Evolutionary conservation across 2,113 vertebrate species (phyloP).

Genomic region (human): DNA sequence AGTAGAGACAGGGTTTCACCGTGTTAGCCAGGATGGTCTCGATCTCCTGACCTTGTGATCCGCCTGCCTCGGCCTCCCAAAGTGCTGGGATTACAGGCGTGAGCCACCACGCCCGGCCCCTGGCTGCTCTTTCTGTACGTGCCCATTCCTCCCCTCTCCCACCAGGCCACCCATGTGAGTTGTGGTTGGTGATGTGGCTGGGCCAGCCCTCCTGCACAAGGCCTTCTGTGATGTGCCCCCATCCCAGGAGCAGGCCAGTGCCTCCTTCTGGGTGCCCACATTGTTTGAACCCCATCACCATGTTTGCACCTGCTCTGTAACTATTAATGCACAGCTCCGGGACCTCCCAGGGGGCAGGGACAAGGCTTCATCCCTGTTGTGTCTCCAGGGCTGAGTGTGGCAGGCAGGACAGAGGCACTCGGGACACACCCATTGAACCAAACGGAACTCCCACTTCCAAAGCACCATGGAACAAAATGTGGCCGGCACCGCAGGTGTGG

Average conservation of each 20-base stretch:
- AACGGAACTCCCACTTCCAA: neutral
- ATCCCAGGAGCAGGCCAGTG: fast-evolving
- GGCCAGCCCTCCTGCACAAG: neutral
- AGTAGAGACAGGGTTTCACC: too few relatives aligned
- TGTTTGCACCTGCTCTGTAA: too few relatives aligned
- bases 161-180: fast-evolving
- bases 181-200: fast-evolving
- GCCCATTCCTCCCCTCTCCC: neutral
- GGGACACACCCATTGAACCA: neutral
- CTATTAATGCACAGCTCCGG: neutral
- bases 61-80: too few relatives aligned
- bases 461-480: neutral
- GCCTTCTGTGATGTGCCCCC: fast-evolving
- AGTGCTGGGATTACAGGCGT: too few relatives aligned
- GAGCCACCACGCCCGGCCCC: too few relatives aligned
- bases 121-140: fast-evolving
- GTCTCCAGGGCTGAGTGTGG: neutral
- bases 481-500: neutral
- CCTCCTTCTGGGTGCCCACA: neutral
- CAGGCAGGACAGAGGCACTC: fast-evolving
- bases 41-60: too few relatives aligned
- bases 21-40: too few relatives aligned
- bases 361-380: too few relatives aligned
- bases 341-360: neutral
- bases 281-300: too few relatives aligned